Evolutionary conservation across 2,888 invertebrate species (phyloP).

Genomic region (Stenodema calcarata): DNA sequence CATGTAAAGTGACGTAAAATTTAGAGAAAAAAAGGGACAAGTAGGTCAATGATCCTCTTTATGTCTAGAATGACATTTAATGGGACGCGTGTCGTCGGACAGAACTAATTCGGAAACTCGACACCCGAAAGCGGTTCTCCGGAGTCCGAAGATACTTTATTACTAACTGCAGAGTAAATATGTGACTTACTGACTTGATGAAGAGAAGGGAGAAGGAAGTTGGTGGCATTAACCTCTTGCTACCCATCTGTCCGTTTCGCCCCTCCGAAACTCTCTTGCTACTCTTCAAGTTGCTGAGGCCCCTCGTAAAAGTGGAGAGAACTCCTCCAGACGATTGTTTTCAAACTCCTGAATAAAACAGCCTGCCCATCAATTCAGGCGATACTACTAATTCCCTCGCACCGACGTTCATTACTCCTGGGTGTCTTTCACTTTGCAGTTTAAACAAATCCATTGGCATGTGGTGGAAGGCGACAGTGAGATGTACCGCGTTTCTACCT

Average conservation of each 20-base stretch:
- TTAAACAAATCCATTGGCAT: too few species aligned
- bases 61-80: too few species aligned
- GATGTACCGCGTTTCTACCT: too few species aligned
- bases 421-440: too few species aligned
- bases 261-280: not conserved
- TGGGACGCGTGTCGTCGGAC: too few species aligned
- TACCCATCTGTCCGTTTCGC: constrained; percentile 4
- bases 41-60: too few species aligned
- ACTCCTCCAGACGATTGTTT: not conserved
- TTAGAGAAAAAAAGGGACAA: too few species aligned
- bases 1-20: too few species aligned
- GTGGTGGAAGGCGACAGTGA: too few species aligned
- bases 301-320: not conserved
- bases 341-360: not conserved
- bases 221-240: not conserved
- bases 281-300: not conserved
- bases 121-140: not conserved
- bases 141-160: not conserved
- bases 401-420: not conserved
- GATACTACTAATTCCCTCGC: not conserved
- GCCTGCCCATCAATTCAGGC: not conserved
- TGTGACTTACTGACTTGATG: constrained; percentile 1
- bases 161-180: not conserved
- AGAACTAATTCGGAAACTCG: not conserved
- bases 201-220: not conserved